Conservation (phyloP, 1,140 invertebrate genomes). For the Ptiloglossa arizonensis region DNA sequence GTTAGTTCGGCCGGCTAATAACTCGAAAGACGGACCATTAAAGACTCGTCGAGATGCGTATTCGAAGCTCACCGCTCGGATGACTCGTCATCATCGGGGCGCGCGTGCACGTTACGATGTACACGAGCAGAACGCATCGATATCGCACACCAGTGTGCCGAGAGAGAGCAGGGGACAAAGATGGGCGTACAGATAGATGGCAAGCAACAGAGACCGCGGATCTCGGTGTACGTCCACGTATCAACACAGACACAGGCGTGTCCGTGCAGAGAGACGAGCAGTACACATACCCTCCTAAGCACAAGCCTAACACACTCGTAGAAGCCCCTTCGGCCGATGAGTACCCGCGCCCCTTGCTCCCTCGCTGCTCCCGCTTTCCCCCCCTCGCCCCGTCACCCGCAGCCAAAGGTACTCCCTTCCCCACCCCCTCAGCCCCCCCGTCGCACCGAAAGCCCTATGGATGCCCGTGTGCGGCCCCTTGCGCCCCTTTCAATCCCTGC, state of each 20-base stretch:
- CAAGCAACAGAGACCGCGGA: slow-evolving; percentile 44
- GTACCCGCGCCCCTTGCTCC: slow-evolving; percentile 71
- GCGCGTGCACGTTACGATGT: slow-evolving; percentile 13
- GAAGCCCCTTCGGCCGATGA: slow-evolving; percentile 76
- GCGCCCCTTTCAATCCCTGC: slow-evolving; percentile 47
- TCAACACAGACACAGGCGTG: slow-evolving; percentile 31
- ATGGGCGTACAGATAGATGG: slow-evolving; percentile 38
- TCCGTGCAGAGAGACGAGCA: slow-evolving; percentile 32
- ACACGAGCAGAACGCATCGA: slow-evolving; percentile 37
- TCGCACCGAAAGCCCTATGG: slow-evolving; percentile 26
- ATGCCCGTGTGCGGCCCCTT: slow-evolving; percentile 41
- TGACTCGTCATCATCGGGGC: slow-evolving; percentile 34
- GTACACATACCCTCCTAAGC: slow-evolving; percentile 70
- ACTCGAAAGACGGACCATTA: slow-evolving; percentile 40
- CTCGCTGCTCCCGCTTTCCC: slow-evolving; percentile 59
- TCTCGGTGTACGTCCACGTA: slow-evolving; percentile 51
- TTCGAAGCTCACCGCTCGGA: slow-evolving; percentile 18
- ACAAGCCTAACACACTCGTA: slow-evolving; percentile 68
- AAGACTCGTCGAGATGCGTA: slow-evolving; percentile 10
- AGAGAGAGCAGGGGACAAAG: slow-evolving; percentile 28
- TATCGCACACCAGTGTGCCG: slow-evolving; percentile 26
- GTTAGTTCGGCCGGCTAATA: slow-evolving; percentile 34
- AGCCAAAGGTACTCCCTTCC: slow-evolving; percentile 45
- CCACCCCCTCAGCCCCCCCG: slow-evolving; percentile 54
- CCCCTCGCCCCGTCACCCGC: slow-evolving; percentile 55